Evolutionary conservation across 2,797 vertebrate genomes (phyloP), one percentile per base, ranked within the genome.

Genomic region (Karalla daura): DNA sequence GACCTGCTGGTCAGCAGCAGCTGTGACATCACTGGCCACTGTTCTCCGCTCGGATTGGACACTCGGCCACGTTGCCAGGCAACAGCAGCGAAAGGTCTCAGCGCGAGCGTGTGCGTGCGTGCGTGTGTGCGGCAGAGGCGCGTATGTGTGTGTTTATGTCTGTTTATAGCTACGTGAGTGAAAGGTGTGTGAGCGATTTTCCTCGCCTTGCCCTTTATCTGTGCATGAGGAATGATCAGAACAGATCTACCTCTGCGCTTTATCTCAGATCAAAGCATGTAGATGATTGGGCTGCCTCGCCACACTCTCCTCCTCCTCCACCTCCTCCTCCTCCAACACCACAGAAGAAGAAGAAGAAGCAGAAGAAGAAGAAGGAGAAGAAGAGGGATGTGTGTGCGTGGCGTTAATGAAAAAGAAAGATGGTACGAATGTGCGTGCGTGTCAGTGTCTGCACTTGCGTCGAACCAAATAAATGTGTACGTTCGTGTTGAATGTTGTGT

Each of bases 11-110:
- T 93, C 93, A 94, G 93, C 91, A 90, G 85, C 86, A 89, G 81
- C 90, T 86, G 92, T 95, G 92, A 94, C 92, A 94, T 94, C 94
- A 95, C 92, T 73, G 92, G 92, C 91, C 92, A 92, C 91, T 89
- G 89, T 87, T 91, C 92, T 90, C 86, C 45, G 32, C 90, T 85
- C 68, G 86, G 90, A 94, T 94, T 94, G 94, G 94, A 92, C 92
- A 93, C 71, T 92, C 67, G 91, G 88, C 86, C 88, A 89, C 83
- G 94, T 94, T 95, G 93, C 93, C 92, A 92, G 90, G 94, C 94
- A 95, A 95, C 94, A 94, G 90, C 88, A 93, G 90, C 80, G 83
- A 93, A 93, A 95, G 93, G 93, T 94, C 93, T 94, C 78, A 58
- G 86, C 80, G 87, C 70, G 81, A 84, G 69, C 63, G 81, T n/a